Evolutionary conservation across 1,140 invertebrate species (phyloP), one percentile per base, ranked within the genome.

Genomic region (Orchesella cincta): DNA sequence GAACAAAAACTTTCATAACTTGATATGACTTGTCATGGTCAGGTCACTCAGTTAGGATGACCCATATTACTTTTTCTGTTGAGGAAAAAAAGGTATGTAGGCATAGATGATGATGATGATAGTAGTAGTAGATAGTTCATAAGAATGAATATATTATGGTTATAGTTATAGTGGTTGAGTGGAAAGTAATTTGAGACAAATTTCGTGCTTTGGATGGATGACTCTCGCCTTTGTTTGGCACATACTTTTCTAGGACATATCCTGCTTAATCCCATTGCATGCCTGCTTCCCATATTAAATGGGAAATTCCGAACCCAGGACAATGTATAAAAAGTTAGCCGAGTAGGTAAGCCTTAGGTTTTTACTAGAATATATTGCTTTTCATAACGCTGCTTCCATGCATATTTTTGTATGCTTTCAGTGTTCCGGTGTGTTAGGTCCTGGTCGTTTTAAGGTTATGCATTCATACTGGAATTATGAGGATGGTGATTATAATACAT

Each of bases 281-380:
- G 52, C 14, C 12, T 57, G 52, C 52, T n/a, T 57, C 23, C 52
- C 23, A 57, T 57, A 14, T n/a, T 18, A 18, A 57, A 57, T 57
- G 52, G 23, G 12, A 57, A 57, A 57, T 14, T 57, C 52, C 23
- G 52, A 57, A 57, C 52, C 14, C 14, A 26, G 52, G 52, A 57
- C 52, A 57, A 57, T n/a, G 52, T 57, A 5, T 26, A 57, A 57
- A 57, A 57, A 57, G 52, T 57, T 57, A 57, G 8, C 52, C 23
- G 12, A 12, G 39, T 8, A 20, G 20, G 39, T 46, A 20, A 46
- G 8, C 20, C 8, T 46, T 46, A 8, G 39, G 8, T 46, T 46
- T 46, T 46, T 20, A 8, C 20, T 46, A 8, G 39, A 46, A 8
- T 46, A 46, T 12, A 8, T 8, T 20, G 20, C 20, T 8, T 20